Conservation (phyloP, 2,888 invertebrate species). For the Lasioglossum morio region DNA sequence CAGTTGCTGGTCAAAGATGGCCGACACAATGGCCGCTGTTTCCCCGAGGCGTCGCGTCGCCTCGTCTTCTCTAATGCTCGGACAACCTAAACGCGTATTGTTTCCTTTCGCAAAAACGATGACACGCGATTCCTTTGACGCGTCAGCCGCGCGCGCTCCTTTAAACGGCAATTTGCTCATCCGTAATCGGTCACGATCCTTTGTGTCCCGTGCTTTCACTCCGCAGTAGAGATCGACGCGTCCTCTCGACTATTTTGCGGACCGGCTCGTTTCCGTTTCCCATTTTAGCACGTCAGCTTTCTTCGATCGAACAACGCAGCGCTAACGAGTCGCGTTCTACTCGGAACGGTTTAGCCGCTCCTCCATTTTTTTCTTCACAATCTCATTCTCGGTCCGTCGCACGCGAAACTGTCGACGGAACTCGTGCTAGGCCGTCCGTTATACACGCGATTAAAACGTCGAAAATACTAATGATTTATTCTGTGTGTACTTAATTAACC, state of each 20-base stretch:
- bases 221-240: neutral
- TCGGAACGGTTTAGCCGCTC: neutral
- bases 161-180: constrained; percentile 15
- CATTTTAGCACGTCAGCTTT: neutral
- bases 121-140: constrained; percentile 57
- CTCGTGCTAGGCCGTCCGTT: neutral
- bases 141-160: constrained; percentile 2
- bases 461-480: neutral
- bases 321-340: constrained; percentile 36
- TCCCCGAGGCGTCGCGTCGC: constrained; percentile 30
- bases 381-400: neutral
- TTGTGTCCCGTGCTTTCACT: constrained; percentile 38
- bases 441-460: neutral
- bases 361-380: neutral
- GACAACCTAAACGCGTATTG: constrained; percentile 24
- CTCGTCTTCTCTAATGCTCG: constrained; percentile 16
- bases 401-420: neutral
- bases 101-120: constrained; percentile 37
- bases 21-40: constrained; percentile 60
- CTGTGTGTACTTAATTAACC: neutral
- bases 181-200: constrained; percentile 9
- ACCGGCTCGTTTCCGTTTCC: constrained; percentile 11
- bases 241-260: constrained; percentile 33
- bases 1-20: constrained; percentile 53
- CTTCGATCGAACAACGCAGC: constrained; percentile 1